Conservation (phyloP, 2,797 vertebrate genomes). For the Chlorospingus flavigularis region DNA sequence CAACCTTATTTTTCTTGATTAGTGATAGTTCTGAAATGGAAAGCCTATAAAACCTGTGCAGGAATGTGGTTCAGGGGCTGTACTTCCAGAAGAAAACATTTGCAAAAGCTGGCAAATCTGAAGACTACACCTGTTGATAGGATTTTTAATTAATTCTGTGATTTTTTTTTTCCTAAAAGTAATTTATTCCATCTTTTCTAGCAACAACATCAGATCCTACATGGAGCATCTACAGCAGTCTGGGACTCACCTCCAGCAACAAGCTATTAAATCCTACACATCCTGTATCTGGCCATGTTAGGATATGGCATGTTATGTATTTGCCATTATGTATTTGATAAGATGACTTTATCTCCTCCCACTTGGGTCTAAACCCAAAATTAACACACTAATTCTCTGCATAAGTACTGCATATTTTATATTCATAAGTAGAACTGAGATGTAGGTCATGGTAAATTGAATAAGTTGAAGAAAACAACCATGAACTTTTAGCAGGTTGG, state of each 20-base stretch:
- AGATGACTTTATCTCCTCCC: neutral
- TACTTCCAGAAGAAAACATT: neutral
- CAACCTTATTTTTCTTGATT: neutral
- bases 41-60: neutral
- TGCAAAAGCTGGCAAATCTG: neutral
- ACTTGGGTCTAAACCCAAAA: neutral
- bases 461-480: neutral
- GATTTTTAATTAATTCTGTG: neutral
- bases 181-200: slow-evolving; percentile 38
- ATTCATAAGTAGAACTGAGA: neutral
- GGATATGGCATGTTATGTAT: neutral
- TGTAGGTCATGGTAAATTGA: neutral
- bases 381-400: neutral
- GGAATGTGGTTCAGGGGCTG: neutral
- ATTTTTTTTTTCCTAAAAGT: neutral
- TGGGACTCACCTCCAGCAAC: neutral
- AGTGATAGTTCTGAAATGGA: neutral
- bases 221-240: neutral
- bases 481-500: neutral
- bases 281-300: neutral
- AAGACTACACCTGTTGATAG: neutral
- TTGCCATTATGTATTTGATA: neutral
- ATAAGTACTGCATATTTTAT: neutral
- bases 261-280: neutral
- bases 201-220: neutral